These are phyloP conservation scores for Dendrolimus punctatus DNA, from an alignment of 1,140 invertebrate species.

Conservation along the genomic window DNA sequence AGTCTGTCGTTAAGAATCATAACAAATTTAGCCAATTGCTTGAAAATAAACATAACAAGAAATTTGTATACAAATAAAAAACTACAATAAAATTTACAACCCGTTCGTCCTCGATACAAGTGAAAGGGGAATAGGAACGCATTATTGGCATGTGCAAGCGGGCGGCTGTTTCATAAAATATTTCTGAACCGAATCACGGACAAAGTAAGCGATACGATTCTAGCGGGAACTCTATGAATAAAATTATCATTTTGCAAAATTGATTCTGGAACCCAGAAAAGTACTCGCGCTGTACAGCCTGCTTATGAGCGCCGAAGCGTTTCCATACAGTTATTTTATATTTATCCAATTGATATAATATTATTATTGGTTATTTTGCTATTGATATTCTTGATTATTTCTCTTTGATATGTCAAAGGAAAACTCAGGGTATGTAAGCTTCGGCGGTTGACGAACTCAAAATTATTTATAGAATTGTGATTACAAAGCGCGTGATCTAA, in stretches of 20 bases:
- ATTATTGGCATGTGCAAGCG: conserved; percentile 25
- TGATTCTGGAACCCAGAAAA: conserved; percentile 65
- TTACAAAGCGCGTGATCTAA: too few species aligned
- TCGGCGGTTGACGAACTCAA: too few species aligned
- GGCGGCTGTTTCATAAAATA: conserved; percentile 54
- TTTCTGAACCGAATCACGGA: conserved; percentile 63
- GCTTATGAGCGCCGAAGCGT: conserved; percentile 32
- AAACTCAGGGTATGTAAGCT: too few species aligned
- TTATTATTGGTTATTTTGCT: not conserved
- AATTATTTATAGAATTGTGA: too few species aligned
- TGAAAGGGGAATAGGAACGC: conserved; percentile 2
- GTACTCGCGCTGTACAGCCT: conserved; percentile 49
- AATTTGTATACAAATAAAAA: too few species aligned
- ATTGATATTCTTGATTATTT: too few species aligned
- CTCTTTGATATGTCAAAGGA: too few species aligned
- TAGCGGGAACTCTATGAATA: conserved; percentile 69
- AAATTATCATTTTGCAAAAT: conserved; percentile 71
- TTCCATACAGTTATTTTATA: conserved; percentile 18
- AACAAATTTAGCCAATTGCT: too few species aligned
- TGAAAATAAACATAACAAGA: too few species aligned
- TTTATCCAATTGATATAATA: conserved; percentile 9
- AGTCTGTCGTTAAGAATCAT: too few species aligned
- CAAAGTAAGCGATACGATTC: conserved; percentile 68
- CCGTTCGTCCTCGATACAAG: too few species aligned
- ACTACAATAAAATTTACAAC: too few species aligned